Evolutionary conservation across 2,888 invertebrate genomes (phyloP).

Genomic region (Himalopsyche tibetana): DNA sequence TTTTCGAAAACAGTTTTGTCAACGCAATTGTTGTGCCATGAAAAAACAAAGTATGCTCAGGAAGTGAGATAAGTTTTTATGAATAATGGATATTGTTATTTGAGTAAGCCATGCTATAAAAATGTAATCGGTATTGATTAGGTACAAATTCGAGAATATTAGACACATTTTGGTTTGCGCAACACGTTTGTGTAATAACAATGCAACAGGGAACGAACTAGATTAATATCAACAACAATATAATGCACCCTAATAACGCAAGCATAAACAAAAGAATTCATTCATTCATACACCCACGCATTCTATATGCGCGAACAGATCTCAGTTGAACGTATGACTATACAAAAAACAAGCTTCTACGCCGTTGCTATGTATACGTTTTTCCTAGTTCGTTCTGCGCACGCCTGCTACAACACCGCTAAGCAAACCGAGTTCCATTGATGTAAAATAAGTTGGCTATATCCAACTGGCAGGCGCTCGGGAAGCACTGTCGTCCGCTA

Average conservation of each 20-base stretch:
- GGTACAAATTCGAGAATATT: no score
- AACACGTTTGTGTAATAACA: background rate
- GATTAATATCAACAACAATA: conserved; percentile 27
- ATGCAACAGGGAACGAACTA: conserved; percentile 15
- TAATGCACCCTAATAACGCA: background rate
- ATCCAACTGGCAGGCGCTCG: conserved; percentile 36
- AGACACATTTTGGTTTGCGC: background rate
- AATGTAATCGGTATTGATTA: no score
- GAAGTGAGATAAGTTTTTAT: no score
- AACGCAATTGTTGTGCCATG: no score
- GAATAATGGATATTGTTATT: no score
- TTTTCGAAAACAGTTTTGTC: no score
- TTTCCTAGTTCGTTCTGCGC: conserved; percentile 46
- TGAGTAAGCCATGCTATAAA: no score
- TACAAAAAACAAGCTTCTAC: conserved; percentile 14
- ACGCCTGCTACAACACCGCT: conserved; percentile 35
- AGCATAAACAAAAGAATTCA: conserved; percentile 40
- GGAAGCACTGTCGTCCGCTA: background rate
- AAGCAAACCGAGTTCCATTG: conserved; percentile 49
- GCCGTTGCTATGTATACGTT: conserved; percentile 6
- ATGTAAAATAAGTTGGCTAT: conserved; percentile 49
- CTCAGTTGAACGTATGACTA: background rate
- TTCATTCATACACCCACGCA: conserved; percentile 39
- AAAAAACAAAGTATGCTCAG: no score
- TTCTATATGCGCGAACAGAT: conserved; percentile 38